Base-by-base conservation (phyloP, 2,888 invertebrate genomes). In the Therioaphis trifolii region DNA sequence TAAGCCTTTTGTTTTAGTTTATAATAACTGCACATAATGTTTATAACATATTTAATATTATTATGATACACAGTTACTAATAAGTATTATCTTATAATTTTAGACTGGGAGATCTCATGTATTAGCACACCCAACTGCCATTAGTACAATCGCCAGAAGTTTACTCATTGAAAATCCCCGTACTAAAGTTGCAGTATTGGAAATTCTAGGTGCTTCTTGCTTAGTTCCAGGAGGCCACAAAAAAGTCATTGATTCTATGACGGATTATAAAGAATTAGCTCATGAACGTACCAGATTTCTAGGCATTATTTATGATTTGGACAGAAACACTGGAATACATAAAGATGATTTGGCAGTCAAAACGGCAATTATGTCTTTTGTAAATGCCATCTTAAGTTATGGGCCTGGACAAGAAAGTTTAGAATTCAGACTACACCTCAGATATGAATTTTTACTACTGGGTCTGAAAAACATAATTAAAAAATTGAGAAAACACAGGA, bases 321-420 rank as follows among this genome's bases (percentile, higher is more conserved):
- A 97, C 88, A 92, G 96, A 78, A 96, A 95, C 84, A 96, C 95
- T 0, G 96, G 96, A 15, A 93, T 95, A 21, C 97, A 97, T 88
- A 91, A 95, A 40, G 98, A 98, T 87, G 97, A 98, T 89, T 93
- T 98, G 4, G 95, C 95, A 69, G 90, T 99, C 0, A 98, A 98
- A 90, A 98, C 98, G 0, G 98, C 98, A 43, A 96, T 98, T 86
- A 97, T 99, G 97, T 98, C 97, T 4, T 97, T 99, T 88, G 93
- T 99, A 79, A 99, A 99, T 88, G 98, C 98, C 4, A 95, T 98
- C 0, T 90, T 99, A 35, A 97, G 97, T 89, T 98, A 97, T 88
- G 99, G 98, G 0, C 94, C 97, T 0, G 98, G 98, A 0, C 96
- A 98, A 89, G 98, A 98, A 87, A 94, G 96, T 87, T 90, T 98